These are phyloP conservation scores for Cyrtonyx montezumae DNA, from an alignment of 2,113 vertebrate genomes.

Conservation along the genomic window DNA sequence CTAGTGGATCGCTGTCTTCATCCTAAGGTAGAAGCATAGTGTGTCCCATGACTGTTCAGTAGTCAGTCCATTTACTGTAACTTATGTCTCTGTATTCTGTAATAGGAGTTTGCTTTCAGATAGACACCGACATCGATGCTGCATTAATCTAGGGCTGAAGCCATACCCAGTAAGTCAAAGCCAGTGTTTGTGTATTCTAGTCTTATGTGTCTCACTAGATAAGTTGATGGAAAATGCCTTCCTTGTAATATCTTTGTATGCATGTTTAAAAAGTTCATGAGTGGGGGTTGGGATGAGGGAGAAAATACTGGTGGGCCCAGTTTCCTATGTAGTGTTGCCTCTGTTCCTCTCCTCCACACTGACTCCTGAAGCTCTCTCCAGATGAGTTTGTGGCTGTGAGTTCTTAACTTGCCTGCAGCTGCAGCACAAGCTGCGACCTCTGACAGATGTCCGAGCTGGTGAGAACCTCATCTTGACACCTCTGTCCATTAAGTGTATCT, in stretches of 20 bases:
- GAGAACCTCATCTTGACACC: fast-evolving
- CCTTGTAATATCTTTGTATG: neutral
- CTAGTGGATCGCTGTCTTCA: neutral
- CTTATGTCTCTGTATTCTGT: neutral
- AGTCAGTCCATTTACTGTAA: neutral
- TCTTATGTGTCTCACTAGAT: neutral
- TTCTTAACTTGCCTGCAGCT: neutral
- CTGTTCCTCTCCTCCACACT: neutral
- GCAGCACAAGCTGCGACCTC: neutral
- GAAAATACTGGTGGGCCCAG: neutral
- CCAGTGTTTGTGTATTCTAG: neutral
- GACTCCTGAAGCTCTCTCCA: fast-evolving
- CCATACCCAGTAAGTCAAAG: neutral
- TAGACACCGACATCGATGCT: neutral
- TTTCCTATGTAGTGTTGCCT: neutral
- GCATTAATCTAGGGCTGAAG: neutral
- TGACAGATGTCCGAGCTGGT: neutral
- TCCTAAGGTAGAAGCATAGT: neutral
- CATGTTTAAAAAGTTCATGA: neutral
- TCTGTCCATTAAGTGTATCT: neutral
- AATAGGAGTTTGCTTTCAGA: neutral
- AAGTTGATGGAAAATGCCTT: neutral
- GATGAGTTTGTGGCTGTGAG: neutral
- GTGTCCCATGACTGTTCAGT: neutral
- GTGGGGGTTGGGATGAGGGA: neutral